These are phyloP conservation scores for Struthio camelus DNA, from an alignment of 2,113 vertebrate genomes.

Conservation along the genomic window DNA sequence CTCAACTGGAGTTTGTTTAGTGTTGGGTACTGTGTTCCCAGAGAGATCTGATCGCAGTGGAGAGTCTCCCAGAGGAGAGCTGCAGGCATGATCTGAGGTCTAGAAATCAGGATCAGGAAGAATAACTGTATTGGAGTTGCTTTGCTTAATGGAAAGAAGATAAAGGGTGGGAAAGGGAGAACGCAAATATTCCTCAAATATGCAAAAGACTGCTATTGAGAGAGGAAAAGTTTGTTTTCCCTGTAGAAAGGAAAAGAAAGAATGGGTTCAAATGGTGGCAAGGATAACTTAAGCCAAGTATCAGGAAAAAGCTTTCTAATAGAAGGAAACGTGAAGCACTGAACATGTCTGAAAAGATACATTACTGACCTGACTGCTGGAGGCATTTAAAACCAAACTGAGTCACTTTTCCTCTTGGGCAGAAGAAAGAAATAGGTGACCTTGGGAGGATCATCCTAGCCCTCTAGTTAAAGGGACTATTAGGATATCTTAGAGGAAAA, in stretches of 20 bases:
- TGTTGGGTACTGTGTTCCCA: not conserved
- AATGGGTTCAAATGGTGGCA: constrained; percentile 17
- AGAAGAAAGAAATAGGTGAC: not conserved
- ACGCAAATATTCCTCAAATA: constrained; percentile 51
- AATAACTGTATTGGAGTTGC: not conserved
- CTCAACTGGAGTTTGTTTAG: not conserved
- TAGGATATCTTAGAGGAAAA: not conserved
- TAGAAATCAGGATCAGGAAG: constrained; percentile 10
- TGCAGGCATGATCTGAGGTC: constrained; percentile 1
- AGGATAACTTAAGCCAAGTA: constrained; percentile 1
- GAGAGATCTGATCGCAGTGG: not conserved
- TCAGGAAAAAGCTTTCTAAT: not conserved
- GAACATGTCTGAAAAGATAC: not conserved
- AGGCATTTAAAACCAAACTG: not conserved
- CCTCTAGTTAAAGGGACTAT: not conserved
- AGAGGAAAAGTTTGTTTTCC: constrained; percentile 5
- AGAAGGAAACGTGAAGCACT: not conserved
- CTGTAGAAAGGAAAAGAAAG: constrained; percentile 29
- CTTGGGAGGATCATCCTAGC: not conserved
- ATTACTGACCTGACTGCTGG: not conserved
- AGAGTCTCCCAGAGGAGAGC: not conserved
- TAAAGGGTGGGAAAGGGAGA: constrained; percentile 26
- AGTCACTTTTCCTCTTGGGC: not conserved
- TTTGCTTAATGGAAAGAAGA: constrained; percentile 46
- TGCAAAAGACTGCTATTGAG: constrained; percentile 27